Base-by-base conservation (phyloP, 2,797 vertebrate genomes). In the Acrossocheilus wenchowensis region DNA sequence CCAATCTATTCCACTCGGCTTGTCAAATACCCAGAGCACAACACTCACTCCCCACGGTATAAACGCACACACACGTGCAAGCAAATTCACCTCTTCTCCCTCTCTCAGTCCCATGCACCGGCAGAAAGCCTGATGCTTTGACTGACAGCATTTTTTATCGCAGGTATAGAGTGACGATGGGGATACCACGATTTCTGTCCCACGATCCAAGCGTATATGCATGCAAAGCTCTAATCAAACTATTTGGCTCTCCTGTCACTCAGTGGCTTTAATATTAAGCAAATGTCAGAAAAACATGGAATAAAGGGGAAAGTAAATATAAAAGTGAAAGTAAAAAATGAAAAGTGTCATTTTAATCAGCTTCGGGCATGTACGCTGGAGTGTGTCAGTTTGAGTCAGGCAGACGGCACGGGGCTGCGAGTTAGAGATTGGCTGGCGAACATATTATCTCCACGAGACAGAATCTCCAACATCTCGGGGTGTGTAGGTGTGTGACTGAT, bases 361-460 rank as follows among this genome's bases (percentile, higher is more conserved):
- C 82, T 87, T 68, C 45, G 72, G 86, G 87, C 81, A 75, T 87
- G 83, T 54, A 66, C 8, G 78, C 73, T 82, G 74, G 79, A 73
- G 89, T 57, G 87, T 88, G 90, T 91, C 84, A 82, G 66, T 75
- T 71, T 81, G 73, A 89, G 83, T 83, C 86, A 83, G 73, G 87
- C 81, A 80, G 81, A 88, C 62, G 15, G 80, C 21, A 30, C 48
- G 69, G 34, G 86, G 78, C 85, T 88, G 89, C 73, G 60, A 83
- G 86, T 78, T 82, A 83, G 86, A 90, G 87, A 88, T 90, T 89
- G 88, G 57, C 60, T 88, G 83, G 84, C 26, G 19, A 85, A 81
- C 52, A 48, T 80, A 86, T 90, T 90, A 89, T 90, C 88, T 90
- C 84, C 14, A 69, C 8, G 74, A 88, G 86, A 87, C 89, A 89